Percentiles rank a stretch among this genome's conserved stretches.
These are phyloP conservation scores for Lottia gigantea DNA, from an alignment of 2,888 invertebrate genomes.

Conservation along the genomic window DNA sequence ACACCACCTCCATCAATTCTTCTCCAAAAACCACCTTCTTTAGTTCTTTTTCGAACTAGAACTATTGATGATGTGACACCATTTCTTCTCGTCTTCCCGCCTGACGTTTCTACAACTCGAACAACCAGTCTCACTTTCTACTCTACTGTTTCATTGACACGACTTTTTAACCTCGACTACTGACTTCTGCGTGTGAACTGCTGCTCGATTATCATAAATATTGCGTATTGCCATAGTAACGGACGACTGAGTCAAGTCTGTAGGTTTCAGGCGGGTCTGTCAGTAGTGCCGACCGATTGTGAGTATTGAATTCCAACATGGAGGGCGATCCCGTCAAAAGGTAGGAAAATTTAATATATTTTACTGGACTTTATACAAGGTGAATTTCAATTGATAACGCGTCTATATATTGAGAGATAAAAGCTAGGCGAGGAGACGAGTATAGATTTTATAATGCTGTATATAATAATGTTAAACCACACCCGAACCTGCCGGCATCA, in stretches of 20 bases:
- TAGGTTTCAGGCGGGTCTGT: neutral
- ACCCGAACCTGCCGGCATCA: too few relatives aligned
- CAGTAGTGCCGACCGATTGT: neutral
- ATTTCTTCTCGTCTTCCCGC: neutral
- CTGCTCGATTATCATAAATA: constrained; percentile 27
- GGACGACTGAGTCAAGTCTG: constrained; percentile 14
- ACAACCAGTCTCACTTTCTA: neutral
- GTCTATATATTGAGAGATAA: too few relatives aligned
- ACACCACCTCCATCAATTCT: neutral
- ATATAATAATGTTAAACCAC: too few relatives aligned
- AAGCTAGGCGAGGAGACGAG: too few relatives aligned
- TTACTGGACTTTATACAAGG: too few relatives aligned
- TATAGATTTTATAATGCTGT: too few relatives aligned
- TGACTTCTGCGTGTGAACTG: constrained; percentile 16
- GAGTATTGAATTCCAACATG: constrained; percentile 13
- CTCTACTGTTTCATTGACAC: neutral
- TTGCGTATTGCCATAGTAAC: constrained; percentile 27
- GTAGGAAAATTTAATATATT: constrained; percentile 2
- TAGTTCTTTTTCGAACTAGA: too few relatives aligned
- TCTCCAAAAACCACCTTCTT: too few relatives aligned
- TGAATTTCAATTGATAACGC: too few relatives aligned
- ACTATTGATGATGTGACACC: neutral
- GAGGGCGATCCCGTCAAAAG: constrained; percentile 13
- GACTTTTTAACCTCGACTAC: constrained; percentile 7
- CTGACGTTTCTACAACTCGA: neutral